Evolutionary conservation across 2,888 invertebrate species (phyloP).

Genomic region (Therioaphis trifolii): DNA sequence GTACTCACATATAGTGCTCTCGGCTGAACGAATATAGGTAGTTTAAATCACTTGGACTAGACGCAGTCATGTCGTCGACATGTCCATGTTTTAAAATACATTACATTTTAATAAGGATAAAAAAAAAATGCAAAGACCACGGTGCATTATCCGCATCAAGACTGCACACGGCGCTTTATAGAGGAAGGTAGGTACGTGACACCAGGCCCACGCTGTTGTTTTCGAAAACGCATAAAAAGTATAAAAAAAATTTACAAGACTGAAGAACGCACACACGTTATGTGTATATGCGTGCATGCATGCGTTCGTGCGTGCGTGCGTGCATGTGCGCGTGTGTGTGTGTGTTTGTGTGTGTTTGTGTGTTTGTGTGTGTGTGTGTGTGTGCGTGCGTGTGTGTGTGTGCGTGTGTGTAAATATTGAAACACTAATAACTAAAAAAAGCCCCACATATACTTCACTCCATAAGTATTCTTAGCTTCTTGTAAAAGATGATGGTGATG

Average conservation of each 20-base stretch:
- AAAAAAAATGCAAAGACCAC: constrained; percentile 3
- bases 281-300: not conserved
- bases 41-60: constrained; percentile 58
- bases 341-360: not conserved
- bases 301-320: not conserved
- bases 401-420: constrained; percentile 22
- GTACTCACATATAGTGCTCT: no score
- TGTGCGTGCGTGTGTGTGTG: no score
- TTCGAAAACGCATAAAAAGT: constrained; percentile 48
- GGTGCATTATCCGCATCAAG: constrained; percentile 48
- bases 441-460: no score
- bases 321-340: not conserved
- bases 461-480: no score
- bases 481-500: no score
- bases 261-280: constrained; percentile 22
- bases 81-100: constrained; percentile 57
- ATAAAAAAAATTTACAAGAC: constrained; percentile 30
- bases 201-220: constrained; percentile 61
- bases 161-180: constrained; percentile 62
- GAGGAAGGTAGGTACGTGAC: constrained; percentile 37
- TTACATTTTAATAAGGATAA: constrained; percentile 60
- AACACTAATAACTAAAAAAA: no score
- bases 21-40: not conserved
- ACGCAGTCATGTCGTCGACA: constrained; percentile 57
- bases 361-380: no score